Percentiles rank a stretch among this genome's conserved stretches.
Conservation (phyloP, 1,140 invertebrate genomes). For the Eriocheir sinensis region DNA sequence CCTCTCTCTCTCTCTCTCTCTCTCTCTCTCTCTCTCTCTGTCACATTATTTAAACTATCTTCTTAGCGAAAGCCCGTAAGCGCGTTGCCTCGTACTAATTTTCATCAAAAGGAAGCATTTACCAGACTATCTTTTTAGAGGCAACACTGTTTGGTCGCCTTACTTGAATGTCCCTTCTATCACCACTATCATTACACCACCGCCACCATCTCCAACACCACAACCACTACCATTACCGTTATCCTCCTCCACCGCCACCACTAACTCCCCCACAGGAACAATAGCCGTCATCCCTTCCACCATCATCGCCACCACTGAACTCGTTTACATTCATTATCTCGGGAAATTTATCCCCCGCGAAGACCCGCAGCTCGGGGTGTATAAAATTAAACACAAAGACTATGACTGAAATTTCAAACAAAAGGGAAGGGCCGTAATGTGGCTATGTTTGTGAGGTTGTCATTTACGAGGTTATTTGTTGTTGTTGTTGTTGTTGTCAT, state of each 20-base stretch:
- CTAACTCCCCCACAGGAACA: neutral
- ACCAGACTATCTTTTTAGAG: neutral
- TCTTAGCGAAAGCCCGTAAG: neutral
- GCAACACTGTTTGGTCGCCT: neutral
- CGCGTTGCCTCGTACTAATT: neutral
- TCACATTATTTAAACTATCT: no score
- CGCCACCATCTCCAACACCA: no score
- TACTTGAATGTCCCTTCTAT: conserved; percentile 14
- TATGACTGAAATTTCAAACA: no score
- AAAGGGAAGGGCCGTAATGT: no score
- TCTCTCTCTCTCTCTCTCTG: conserved; percentile 22
- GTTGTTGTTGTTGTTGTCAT: no score
- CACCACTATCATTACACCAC: neutral
- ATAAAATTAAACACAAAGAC: no score
- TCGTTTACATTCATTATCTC: neutral
- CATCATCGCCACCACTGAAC: neutral
- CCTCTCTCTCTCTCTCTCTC: conserved; percentile 21
- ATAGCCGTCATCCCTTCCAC: neutral
- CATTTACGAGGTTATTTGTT: no score
- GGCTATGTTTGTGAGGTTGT: no score
- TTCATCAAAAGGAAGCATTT: neutral
- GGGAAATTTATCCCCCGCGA: neutral
- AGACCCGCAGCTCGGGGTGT: no score
- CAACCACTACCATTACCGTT: neutral
- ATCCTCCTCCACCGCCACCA: neutral